Base-by-base conservation (phyloP, 2,113 vertebrate genomes). In the Malurus alboscapulatus region DNA sequence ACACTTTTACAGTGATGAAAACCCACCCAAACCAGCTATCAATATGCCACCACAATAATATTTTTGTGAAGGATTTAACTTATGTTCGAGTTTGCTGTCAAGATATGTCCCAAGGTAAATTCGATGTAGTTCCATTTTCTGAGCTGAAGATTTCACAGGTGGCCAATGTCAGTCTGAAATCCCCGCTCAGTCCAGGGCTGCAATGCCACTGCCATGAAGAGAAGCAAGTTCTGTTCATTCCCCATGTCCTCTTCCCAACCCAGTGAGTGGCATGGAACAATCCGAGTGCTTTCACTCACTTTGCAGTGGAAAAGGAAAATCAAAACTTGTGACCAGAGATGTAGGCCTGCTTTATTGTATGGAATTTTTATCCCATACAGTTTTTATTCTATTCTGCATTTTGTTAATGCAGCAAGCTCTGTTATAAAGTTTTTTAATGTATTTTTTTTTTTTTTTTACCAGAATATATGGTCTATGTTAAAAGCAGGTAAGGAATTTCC, bases 161-260 rank as follows among this genome's bases (percentile, higher is more conserved):
- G 69, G 42, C 27, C 21, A 25, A 17, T 19, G 11, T 8, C 7
- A 6, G 34, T 20, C n/a, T 62, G 54, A 50, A 42, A 75, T 84
- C 12, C 30, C 8, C 14, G 0, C 29, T 50, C 29, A 42, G 51
- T 25, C 17, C 44, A 9, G 3, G 40, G 61, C 73, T 77, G 54
- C 61, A 73, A 29, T 16, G 25, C 45, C 32, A 1, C 21, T 44
- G 10, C 8, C 0, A 0, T 2, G 57, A 44, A 55, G 73, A 34
- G 32, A 21, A 44, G 19, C 21, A 6, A 82, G 18, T 8, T 71
- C 48, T 26, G 4, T 24, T 18, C 25, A 25, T 87, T 69, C 61
- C 72, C 67, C 0, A 0, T 7, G 32, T 55, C 34, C 57, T n/a
- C 26, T 22, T 42, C 19, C 57, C 7, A 0, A 44, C 50, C 58